phyloP scores from a whole-genome alignment of 1,140 invertebrate genomes.

The Chironomus striatipennis region DNA sequence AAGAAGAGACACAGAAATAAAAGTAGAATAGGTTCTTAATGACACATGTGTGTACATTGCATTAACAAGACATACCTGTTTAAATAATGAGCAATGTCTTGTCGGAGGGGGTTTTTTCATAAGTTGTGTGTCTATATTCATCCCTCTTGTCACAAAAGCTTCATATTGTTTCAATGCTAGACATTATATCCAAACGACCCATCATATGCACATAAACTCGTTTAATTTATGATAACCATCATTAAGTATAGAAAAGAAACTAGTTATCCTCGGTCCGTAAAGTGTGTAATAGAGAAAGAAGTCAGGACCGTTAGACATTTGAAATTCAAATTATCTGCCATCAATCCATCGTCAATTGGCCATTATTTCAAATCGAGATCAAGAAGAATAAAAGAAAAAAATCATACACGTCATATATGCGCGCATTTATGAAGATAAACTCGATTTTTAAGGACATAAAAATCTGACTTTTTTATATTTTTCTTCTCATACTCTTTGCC shows the following conservation, averaged over 20 bases:
- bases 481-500: not conserved
- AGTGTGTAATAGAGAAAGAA: not conserved
- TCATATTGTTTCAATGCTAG: too few species aligned
- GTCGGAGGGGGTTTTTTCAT: too few species aligned
- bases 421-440: not conserved
- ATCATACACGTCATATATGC: not conserved
- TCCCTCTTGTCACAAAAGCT: too few species aligned
- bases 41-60: too few species aligned
- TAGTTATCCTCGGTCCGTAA: not conserved
- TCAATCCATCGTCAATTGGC: not conserved
- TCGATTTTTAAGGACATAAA: conserved; percentile 14
- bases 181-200: not conserved
- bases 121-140: too few species aligned
- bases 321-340: not conserved
- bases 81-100: too few species aligned
- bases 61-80: too few species aligned
- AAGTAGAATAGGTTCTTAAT: too few species aligned
- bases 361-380: too few species aligned
- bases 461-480: not conserved
- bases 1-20: too few species aligned
- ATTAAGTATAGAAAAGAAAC: not conserved
- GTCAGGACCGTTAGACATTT: conserved; percentile 6
- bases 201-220: not conserved
- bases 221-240: not conserved
- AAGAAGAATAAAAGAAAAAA: not conserved